Base-by-base conservation (phyloP, 2,888 invertebrate species). In the Endotricha flammealis region DNA sequence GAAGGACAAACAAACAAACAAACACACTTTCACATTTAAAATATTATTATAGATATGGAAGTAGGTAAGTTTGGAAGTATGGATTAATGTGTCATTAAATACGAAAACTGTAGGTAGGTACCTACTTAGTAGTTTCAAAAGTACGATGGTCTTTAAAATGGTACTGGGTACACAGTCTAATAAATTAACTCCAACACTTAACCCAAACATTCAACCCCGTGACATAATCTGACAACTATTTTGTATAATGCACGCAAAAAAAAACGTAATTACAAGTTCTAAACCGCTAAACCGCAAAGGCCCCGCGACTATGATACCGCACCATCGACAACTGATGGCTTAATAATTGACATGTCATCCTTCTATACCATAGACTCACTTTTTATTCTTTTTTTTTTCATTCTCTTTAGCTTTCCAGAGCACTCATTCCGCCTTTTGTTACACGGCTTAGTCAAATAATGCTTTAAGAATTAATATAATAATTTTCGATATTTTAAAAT, bases 321-420 rank as follows among this genome's bases (percentile, higher is more conserved):
- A 36, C 32, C 32, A 51, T 50, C 43, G 41, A 50, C 57, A 57
- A 58, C 69, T 69, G 70, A 83, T 78, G 69, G 69, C 61, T 64
- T 66, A 72, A 75, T 83, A 83, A 85, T 85, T 80, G 83, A 83
- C 78, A 77, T 68, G 85, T 83, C 82, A 82, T 82, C 73, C 58
- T 60, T 46, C 48, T 20, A 51, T 25, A 29, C 53, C 63, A 63
- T 57, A 64, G 57, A 60, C 49, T 46, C 55, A 47, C 53, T 54
- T 57, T 56, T 53, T 52, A 47, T 47, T 48, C 48, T 49, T 44
- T 44, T 59, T 60, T 50, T 52, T 55, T 57, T 53, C 56, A 57
- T 59, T 51, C 53, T 64, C 58, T 63, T 60, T 58, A 55, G 51
- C 64, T 66, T 65, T 69, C 63, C 70, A 61, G 68, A 64, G 62